Evolutionary conservation across 2,888 invertebrate genomes (phyloP).

Genomic region (Rotaria macrura): DNA sequence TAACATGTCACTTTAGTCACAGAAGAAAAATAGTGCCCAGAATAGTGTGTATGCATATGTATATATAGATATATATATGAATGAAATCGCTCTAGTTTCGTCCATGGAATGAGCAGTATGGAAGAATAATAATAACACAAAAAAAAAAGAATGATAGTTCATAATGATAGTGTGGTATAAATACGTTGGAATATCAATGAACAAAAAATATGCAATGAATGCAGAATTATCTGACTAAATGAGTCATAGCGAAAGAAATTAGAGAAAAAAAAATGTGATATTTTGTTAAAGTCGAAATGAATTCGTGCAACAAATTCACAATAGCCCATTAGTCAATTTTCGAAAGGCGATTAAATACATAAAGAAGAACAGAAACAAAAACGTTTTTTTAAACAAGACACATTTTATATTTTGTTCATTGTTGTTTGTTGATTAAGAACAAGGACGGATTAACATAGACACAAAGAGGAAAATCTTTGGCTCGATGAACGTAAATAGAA

Average conservation of each 20-base stretch:
- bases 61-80: too few relatives aligned
- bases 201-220: not conserved
- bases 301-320: not conserved
- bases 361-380: not conserved
- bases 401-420: not conserved
- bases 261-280: not conserved
- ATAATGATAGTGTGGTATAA: not conserved
- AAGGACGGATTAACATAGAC: not conserved
- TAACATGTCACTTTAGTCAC: constrained; percentile 3
- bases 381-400: not conserved
- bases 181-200: not conserved
- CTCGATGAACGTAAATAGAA: not conserved
- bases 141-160: not conserved
- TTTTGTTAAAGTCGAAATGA: not conserved
- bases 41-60: not conserved
- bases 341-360: not conserved
- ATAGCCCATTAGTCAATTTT: not conserved
- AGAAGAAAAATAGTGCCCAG: not conserved
- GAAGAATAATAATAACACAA: not conserved
- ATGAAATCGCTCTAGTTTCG: not conserved
- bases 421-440: not conserved
- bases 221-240: not conserved
- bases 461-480: not conserved
- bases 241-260: too few relatives aligned
- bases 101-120: not conserved